These are phyloP conservation scores for Oikopleura albicans DNA, from an alignment of 23 tunicate genomes.

Conservation along the genomic window DNA sequence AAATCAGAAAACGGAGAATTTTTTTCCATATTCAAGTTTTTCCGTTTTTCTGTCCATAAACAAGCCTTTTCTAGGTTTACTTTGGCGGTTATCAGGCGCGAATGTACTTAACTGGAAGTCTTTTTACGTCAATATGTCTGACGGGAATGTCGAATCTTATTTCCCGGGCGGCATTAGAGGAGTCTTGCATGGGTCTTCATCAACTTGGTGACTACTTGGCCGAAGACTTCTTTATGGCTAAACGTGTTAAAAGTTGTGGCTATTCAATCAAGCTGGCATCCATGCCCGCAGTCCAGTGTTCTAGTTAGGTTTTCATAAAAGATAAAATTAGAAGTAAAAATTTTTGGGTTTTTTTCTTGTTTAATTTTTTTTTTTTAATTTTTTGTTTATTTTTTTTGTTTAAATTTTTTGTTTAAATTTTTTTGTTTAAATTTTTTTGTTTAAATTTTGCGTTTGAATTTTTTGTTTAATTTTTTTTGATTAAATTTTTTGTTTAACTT, in stretches of 20 bases:
- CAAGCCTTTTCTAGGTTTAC: no score
- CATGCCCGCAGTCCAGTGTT: not conserved
- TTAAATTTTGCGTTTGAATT: no score
- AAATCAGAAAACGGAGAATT: no score
- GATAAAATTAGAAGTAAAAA: not conserved
- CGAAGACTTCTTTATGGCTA: not conserved
- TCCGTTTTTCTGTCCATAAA: no score
- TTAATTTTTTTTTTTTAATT: not conserved
- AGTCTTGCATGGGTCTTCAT: not conserved
- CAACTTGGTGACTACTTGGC: not conserved
- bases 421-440: no score
- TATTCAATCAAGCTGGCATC: not conserved
- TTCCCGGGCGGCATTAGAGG: not conserved
- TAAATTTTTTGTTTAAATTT: not conserved
- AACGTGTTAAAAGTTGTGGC: not conserved
- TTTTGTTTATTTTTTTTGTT: not conserved
- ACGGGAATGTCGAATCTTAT: not conserved
- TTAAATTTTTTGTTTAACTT: not conserved
- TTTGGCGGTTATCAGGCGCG: not conserved
- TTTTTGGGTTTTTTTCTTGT: not conserved
- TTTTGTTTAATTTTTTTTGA: not conserved
- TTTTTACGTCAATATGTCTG: not conserved
- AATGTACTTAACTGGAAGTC: not conserved
- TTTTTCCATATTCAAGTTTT: no score
- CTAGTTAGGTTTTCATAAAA: no score